phyloP scores from a whole-genome alignment of 2,797 vertebrate species.

The Hippoglossus hippoglossus region DNA sequence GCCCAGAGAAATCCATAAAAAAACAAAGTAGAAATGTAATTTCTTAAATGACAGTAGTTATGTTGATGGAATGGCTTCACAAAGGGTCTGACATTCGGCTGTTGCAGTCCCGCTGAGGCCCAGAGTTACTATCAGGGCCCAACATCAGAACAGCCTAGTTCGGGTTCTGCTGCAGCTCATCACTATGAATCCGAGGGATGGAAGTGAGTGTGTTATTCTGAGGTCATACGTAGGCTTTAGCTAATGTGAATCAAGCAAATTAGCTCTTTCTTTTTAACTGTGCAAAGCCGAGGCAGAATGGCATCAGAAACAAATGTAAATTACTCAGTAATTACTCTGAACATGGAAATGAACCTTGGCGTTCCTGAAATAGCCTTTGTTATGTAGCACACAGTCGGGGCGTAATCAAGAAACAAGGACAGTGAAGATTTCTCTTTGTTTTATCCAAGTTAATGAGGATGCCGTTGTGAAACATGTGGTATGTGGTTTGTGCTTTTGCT shows the following conservation, averaged over 20 bases:
- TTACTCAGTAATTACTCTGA: constrained; percentile 62
- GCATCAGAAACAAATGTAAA: constrained; percentile 46
- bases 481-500: constrained; percentile 40
- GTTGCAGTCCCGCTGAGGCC: background rate
- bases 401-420: constrained; percentile 69
- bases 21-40: background rate
- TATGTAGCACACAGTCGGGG: constrained; percentile 57
- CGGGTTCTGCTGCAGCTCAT: background rate
- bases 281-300: constrained; percentile 21
- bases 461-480: constrained; percentile 46
- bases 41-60: constrained; percentile 17
- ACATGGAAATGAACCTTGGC: constrained; percentile 68
- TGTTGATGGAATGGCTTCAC: too few species aligned
- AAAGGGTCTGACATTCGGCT: constrained; percentile 3
- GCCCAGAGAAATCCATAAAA: background rate
- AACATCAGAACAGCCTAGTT: constrained; percentile 21
- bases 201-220: constrained; percentile 37
- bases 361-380: constrained; percentile 58
- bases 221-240: constrained; percentile 38
- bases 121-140: background rate
- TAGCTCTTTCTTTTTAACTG: constrained; percentile 56
- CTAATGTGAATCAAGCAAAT: constrained; percentile 54
- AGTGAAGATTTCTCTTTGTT: constrained; percentile 61
- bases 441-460: constrained; percentile 66
- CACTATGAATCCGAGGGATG: constrained; percentile 11